Percentiles rank a stretch among this genome's conserved stretches.
phyloP scores from a whole-genome alignment of 2,113 vertebrate genomes.

The Eubucco bourcierii region DNA sequence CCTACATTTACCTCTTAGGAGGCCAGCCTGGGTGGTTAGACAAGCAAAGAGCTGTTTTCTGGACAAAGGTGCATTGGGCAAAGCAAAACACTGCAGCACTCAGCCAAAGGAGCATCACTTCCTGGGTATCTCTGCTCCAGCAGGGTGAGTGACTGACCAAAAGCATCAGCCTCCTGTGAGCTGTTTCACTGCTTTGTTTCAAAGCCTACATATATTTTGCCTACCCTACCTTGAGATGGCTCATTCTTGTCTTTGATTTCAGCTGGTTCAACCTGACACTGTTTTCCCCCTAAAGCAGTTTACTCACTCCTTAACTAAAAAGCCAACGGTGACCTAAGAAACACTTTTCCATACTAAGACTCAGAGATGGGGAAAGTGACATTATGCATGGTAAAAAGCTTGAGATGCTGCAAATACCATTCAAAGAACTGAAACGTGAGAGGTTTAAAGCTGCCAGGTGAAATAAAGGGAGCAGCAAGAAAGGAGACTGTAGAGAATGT shows the following conservation, averaged over 20 bases:
- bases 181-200: neutral
- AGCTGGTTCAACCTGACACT: neutral
- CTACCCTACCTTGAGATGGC: neutral
- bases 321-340: neutral
- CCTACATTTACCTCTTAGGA: neutral
- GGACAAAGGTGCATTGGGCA: neutral
- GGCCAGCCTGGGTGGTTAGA: neutral
- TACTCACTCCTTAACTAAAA: neutral
- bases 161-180: neutral
- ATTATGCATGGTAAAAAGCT: neutral
- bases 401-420: neutral
- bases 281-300: neutral
- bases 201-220: neutral
- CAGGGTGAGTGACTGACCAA: neutral
- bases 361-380: neutral
- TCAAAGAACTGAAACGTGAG: neutral
- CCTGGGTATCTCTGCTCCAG: neutral
- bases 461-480: constrained; percentile 47
- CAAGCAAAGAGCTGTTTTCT: neutral
- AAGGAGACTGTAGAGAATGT: constrained; percentile 43
- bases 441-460: constrained; percentile 14
- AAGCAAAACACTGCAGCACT: neutral
- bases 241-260: neutral
- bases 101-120: neutral
- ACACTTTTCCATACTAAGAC: neutral